Percentiles rank a stretch among this genome's conserved stretches.
Evolutionary conservation across 2,113 vertebrate species (phyloP).

Genomic region (Falco punctatus): DNA sequence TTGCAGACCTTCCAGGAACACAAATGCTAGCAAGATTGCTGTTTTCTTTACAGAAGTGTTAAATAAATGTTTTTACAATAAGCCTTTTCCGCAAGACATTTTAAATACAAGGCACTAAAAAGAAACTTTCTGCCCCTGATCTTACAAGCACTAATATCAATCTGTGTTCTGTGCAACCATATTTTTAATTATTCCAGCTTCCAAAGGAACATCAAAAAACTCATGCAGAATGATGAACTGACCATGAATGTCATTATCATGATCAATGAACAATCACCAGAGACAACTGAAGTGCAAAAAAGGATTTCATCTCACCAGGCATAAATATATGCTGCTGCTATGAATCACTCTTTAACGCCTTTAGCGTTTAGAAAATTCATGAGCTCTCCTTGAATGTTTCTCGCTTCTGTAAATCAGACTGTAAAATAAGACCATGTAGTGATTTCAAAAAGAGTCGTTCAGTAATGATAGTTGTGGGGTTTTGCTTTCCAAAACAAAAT

Average conservation of each 20-base stretch:
- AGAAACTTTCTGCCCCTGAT: background rate
- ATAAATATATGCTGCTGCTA: background rate
- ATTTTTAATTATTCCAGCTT: background rate
- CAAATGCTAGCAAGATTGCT: background rate
- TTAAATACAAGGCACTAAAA: background rate
- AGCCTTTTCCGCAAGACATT: background rate
- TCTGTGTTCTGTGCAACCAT: background rate
- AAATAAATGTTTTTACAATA: background rate
- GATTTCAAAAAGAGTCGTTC: constrained; percentile 47
- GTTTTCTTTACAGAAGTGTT: background rate
- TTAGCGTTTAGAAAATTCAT: constrained; percentile 36
- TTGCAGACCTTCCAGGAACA: background rate
- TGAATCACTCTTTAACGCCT: background rate
- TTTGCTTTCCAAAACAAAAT: constrained; percentile 35
- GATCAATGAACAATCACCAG: background rate
- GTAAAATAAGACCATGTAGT: constrained; percentile 20
- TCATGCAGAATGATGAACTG: background rate
- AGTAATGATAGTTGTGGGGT: constrained; percentile 23
- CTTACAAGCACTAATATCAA: background rate
- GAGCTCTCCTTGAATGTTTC: background rate
- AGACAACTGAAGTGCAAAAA: background rate
- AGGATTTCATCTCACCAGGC: background rate
- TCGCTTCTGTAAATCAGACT: constrained; percentile 18
- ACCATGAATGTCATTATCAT: background rate
- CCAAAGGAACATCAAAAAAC: background rate